phyloP scores from a whole-genome alignment of 2,113 vertebrate genomes.

The Myrmecobius fasciatus region DNA sequence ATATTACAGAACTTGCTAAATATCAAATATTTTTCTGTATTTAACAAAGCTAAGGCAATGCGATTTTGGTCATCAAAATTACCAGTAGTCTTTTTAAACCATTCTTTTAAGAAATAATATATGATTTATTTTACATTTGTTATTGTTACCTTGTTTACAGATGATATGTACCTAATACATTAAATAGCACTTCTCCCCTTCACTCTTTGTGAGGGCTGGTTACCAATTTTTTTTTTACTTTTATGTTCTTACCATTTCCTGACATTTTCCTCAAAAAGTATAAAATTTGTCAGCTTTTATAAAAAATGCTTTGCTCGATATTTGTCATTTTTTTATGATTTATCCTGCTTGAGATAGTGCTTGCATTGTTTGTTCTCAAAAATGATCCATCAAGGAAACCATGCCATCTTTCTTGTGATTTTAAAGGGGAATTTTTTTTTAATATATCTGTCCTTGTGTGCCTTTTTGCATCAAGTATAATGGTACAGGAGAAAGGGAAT shows the following conservation, averaged over 20 bases:
- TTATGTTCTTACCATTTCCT: not conserved
- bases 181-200: not conserved
- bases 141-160: not conserved
- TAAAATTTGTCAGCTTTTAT: not conserved
- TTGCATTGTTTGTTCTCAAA: not conserved
- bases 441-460: not conserved
- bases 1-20: slow-evolving; percentile 5
- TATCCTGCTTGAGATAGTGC: not conserved
- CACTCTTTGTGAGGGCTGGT: not conserved
- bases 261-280: not conserved
- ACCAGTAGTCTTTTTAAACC: not conserved
- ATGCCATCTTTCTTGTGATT: not conserved
- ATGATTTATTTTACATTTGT: not conserved
- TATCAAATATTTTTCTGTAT: not conserved
- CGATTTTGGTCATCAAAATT: not conserved
- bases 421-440: not conserved
- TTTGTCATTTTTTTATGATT: not conserved
- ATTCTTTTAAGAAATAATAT: not conserved
- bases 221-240: not conserved
- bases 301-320: not conserved
- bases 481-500: not conserved
- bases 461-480: not conserved
- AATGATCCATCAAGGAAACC: not conserved
- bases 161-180: not conserved
- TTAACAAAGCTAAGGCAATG: not conserved